Conservation (phyloP, 1,140 invertebrate genomes). For the Harpegnathos saltator region DNA sequence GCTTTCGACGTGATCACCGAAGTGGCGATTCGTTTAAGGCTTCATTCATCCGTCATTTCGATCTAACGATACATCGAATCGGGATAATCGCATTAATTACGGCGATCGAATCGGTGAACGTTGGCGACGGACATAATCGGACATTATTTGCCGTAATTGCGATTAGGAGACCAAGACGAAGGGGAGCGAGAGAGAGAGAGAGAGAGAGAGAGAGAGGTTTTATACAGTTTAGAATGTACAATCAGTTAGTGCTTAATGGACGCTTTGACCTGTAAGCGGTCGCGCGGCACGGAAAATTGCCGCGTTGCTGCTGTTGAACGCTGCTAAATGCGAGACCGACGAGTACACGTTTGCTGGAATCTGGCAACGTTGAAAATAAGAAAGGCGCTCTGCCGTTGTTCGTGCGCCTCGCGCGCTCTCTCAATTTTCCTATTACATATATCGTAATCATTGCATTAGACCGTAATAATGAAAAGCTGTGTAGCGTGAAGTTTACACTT, state of each 20-base stretch:
- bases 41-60: neutral
- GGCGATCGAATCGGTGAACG: neutral
- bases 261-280: constrained; percentile 35
- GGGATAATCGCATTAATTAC: neutral
- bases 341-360: constrained; percentile 19
- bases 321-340: constrained; percentile 7
- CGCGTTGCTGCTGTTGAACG: constrained; percentile 24
- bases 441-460: too few relatives aligned
- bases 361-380: neutral
- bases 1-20: too few relatives aligned
- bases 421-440: too few relatives aligned
- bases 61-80: too few relatives aligned
- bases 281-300: constrained; percentile 34
- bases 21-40: neutral
- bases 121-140: too few relatives aligned
- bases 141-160: too few relatives aligned
- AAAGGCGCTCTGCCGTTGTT: neutral
- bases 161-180: too few relatives aligned
- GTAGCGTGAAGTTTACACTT: too few relatives aligned
- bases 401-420: neutral
- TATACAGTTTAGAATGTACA: constrained; percentile 21
- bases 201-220: neutral
- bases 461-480: too few relatives aligned
- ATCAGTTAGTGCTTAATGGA: constrained; percentile 15
- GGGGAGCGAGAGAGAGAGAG: too few relatives aligned